Base-by-base conservation (phyloP, 1,140 invertebrate genomes). In the Panagrolaimus sp. region DNA sequence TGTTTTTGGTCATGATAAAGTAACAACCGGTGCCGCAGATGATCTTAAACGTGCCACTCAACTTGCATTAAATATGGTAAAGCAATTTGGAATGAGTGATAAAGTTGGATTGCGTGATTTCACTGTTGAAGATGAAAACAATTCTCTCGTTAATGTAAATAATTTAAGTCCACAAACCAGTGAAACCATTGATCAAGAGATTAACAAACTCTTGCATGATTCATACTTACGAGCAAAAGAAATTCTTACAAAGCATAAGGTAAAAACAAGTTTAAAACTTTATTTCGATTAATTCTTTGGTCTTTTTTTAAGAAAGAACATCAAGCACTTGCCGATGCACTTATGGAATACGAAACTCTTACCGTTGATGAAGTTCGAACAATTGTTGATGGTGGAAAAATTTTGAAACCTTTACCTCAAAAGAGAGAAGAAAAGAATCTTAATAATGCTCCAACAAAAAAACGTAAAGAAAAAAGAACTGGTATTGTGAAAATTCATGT, bases 321-420 rank as follows among this genome's bases (percentile, higher is more conserved):
- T 80, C 91, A 91, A 79, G 88, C 90, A 14, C 83, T 99, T 14
- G 93, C 94, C 0, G 92, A 97, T 83, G 93, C 94, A 1, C 86
- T 99, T 32, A 85, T 98, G 47, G 93, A 96, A 84, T 92, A 97
- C 83, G 96, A 99, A 87, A 98, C 95, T 0, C 85, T 99, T 63
- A 91, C 96, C 85, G 90, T 89, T 43, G 92, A 96, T 63, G 94
- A 98, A 82, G 90, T 98, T 52, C 90, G 91, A 83, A 88, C 76
- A 44, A 80, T 88, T 1, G 73, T 88, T 1, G 82, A 84, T 71
- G 85, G 85, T 7, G 83, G 68, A 65, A 52, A 75, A 24, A 45
- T 70, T n/a, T 21, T 58, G 52, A 73, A 69, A 17, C 43, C 63
- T 28, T 65, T 65, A 21, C 43, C 63, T 14, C 63, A 21, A 24